Percentiles rank a stretch among this genome's conserved stretches.
phyloP scores from a whole-genome alignment of 92 coral and sea anemone species.

The Porites evermanni region DNA sequence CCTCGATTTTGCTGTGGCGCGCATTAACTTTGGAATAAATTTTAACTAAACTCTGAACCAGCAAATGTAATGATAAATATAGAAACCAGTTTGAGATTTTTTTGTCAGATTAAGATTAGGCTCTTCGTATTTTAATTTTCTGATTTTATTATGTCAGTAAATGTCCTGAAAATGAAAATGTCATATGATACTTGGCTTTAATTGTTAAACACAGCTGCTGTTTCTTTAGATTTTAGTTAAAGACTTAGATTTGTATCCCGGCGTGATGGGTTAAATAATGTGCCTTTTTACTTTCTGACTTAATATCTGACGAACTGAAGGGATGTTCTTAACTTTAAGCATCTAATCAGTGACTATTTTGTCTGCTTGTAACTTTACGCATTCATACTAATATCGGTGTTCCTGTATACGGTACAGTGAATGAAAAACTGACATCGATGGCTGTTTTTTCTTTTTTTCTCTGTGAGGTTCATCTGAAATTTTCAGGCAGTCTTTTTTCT shows the following conservation, averaged over 20 bases:
- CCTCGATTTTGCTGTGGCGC: no score
- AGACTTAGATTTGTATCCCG: background rate
- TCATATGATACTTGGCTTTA: background rate
- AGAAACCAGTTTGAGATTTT: background rate
- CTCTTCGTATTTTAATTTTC: background rate
- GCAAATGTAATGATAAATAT: background rate
- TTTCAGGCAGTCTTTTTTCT: no score
- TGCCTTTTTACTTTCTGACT: background rate
- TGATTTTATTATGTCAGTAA: no score
- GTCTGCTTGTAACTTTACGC: no score
- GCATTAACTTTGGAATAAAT: background rate
- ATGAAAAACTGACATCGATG: no score
- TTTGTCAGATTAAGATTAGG: background rate
- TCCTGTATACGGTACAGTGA: no score
- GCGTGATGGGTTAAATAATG: background rate
- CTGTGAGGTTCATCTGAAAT: no score
- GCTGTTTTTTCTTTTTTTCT: no score
- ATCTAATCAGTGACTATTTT: no score
- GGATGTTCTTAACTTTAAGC: background rate
- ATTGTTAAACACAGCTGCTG: slow-evolving; percentile 26
- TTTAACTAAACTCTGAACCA: background rate
- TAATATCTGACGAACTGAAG: background rate
- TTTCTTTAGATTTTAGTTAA: slow-evolving; percentile 4
- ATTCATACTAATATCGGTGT: no score
- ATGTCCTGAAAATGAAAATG: background rate